Evolutionary conservation across 2,888 invertebrate species (phyloP).

Genomic region (Diogma glabrata): DNA sequence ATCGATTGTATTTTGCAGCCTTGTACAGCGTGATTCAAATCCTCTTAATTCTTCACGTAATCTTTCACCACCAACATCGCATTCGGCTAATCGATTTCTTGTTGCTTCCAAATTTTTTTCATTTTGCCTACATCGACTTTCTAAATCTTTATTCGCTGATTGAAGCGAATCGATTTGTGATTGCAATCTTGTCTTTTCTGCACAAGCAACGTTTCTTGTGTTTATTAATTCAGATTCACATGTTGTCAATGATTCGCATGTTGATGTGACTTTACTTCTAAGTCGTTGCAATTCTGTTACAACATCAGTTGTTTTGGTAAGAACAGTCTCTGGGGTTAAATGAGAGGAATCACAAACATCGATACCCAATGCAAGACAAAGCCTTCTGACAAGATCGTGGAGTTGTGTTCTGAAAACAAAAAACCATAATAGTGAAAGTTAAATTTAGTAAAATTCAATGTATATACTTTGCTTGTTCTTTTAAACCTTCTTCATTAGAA

Average conservation of each 20-base stretch:
- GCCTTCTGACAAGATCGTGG: constrained; percentile 58
- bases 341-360: constrained; percentile 57
- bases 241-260: constrained; percentile 36
- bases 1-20: constrained; percentile 33
- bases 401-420: constrained; percentile 39
- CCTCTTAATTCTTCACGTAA: constrained; percentile 35
- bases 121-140: constrained; percentile 58
- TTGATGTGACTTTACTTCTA: constrained; percentile 41
- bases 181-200: constrained; percentile 63
- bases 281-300: constrained; percentile 59
- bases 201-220: constrained; percentile 30
- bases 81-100: constrained; percentile 58
- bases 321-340: constrained; percentile 54
- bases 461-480: constrained; percentile 51
- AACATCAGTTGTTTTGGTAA: constrained; percentile 66
- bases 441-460: no score
- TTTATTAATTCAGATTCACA: constrained; percentile 35
- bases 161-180: constrained; percentile 42
- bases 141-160: constrained; percentile 55
- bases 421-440: constrained; percentile 22
- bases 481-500: constrained; percentile 60
- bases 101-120: constrained; percentile 66
- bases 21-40: constrained; percentile 36
- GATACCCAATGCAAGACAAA: constrained; percentile 58
- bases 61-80: constrained; percentile 54